A percentile compares a stretch with the other conserved stretches of the same genome.
Evolutionary conservation across 1,140 invertebrate genomes (phyloP).

Genomic region (Agraylea sexmaculata): DNA sequence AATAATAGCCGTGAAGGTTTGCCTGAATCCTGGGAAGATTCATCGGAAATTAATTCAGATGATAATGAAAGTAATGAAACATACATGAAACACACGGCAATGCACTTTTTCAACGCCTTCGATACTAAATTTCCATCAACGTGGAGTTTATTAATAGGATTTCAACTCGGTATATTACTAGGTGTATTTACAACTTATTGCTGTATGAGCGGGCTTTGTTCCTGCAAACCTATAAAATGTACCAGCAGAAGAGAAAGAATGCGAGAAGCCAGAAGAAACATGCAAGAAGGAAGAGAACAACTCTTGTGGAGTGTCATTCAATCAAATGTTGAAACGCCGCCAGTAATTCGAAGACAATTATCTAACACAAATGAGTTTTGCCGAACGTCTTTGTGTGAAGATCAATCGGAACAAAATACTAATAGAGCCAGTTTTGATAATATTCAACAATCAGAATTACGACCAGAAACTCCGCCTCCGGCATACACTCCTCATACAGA

Average conservation of each 20-base stretch:
- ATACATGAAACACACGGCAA: constrained; percentile 12
- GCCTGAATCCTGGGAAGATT: constrained; percentile 29
- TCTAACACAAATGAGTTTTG: constrained; percentile 23
- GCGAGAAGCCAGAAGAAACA: constrained; percentile 21
- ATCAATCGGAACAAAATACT: constrained; percentile 12
- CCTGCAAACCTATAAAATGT: constrained; percentile 25
- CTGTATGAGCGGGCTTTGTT: constrained; percentile 31
- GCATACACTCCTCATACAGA: no score
- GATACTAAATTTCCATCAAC: constrained; percentile 33
- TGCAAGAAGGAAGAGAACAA: constrained; percentile 14
- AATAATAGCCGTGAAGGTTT: constrained; percentile 23
- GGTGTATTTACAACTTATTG: constrained; percentile 34
- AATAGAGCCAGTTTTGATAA: no score
- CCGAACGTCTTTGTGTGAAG: constrained; percentile 21
- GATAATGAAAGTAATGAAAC: constrained; percentile 7
- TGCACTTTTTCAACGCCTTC: constrained; percentile 31
- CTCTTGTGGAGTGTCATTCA: constrained; percentile 26
- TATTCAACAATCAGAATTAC: no score
- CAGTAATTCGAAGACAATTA: constrained; percentile 26
- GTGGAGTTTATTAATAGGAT: constrained; percentile 32
- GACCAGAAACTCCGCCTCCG: constrained; percentile 34
- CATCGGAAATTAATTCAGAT: constrained; percentile 17
- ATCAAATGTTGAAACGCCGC: constrained; percentile 32
- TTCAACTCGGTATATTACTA: constrained; percentile 32
- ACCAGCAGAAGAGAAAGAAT: constrained; percentile 20